phyloP scores from a whole-genome alignment of 2,113 vertebrate species.

The Saguinus midas region DNA sequence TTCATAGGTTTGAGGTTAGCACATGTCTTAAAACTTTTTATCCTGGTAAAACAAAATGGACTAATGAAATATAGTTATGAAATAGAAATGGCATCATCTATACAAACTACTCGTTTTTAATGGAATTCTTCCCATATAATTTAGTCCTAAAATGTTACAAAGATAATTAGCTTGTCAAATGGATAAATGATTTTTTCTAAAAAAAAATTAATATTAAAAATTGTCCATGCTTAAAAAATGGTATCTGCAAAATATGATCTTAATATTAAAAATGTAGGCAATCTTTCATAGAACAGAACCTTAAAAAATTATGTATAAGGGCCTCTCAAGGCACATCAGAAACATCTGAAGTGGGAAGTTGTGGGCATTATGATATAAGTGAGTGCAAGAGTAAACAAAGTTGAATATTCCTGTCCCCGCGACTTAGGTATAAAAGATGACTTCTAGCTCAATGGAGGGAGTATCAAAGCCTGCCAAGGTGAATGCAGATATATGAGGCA shows the following conservation, averaged over 20 bases:
- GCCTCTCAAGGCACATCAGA: neutral
- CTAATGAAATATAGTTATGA: conserved; percentile 20
- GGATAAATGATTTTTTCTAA: conserved; percentile 11
- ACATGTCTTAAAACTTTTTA: conserved; percentile 16
- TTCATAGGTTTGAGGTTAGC: neutral
- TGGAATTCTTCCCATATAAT: neutral
- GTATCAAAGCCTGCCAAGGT: conserved; percentile 28
- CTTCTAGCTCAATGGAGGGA: neutral
- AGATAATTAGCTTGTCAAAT: conserved; percentile 44
- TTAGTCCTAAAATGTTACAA: neutral
- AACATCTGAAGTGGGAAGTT: neutral
- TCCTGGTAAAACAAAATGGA: conserved; percentile 2
- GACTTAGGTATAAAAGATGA: conserved; percentile 52
- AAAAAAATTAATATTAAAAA: conserved; percentile 1
- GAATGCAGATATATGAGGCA: conserved; percentile 67
- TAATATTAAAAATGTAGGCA: neutral
- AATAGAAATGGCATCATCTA: neutral
- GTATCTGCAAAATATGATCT: neutral
- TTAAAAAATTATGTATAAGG: neutral
- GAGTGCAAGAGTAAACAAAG: conserved; percentile 31
- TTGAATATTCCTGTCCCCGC: conserved; percentile 42
- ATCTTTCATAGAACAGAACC: neutral
- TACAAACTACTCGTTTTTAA: neutral
- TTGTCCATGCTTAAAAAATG: neutral
- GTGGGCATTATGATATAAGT: neutral